Conservation (phyloP, 1,140 invertebrate genomes). For the Macrostomum lignano region DNA sequence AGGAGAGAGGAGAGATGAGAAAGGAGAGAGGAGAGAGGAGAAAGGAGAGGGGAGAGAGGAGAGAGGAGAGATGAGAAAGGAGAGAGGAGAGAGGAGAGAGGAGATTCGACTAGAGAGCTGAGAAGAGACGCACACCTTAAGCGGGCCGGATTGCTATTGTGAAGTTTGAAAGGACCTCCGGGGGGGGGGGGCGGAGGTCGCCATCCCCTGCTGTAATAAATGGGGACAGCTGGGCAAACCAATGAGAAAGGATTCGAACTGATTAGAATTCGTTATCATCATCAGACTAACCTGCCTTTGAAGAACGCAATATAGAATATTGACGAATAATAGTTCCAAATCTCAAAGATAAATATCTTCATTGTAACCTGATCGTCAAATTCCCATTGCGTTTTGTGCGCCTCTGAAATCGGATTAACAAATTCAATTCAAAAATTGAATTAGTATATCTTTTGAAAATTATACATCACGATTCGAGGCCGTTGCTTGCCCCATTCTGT, state of each 20-base stretch:
- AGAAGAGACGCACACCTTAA: too few relatives aligned
- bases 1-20: too few relatives aligned
- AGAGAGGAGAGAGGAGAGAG: too few relatives aligned
- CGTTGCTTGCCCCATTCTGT: not conserved
- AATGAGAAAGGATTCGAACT: not conserved
- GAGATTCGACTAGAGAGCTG: too few relatives aligned
- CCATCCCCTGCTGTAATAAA: too few relatives aligned
- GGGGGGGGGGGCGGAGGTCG: too few relatives aligned
- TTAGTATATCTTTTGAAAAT: too few relatives aligned
- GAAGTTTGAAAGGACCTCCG: not conserved
- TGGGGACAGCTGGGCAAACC: not conserved
- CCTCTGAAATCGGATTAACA: not conserved
- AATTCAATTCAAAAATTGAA: too few relatives aligned
- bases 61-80: too few relatives aligned
- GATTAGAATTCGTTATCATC: not conserved
- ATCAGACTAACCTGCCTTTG: slow-evolving; percentile 2
- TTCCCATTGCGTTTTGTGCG: slow-evolving; percentile 58
- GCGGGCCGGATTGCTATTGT: not conserved
- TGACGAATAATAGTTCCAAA: slow-evolving; percentile 69
- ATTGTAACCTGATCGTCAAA: slow-evolving; percentile 71
- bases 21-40: too few relatives aligned
- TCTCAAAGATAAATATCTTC: slow-evolving; percentile 75
- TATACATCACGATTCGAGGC: too few relatives aligned
- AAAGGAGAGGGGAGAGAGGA: too few relatives aligned
- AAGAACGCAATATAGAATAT: slow-evolving; percentile 64